Evolutionary conservation across 2,113 vertebrate genomes (phyloP), one percentile per base, ranked within the genome.

Genomic region (Lathamus discolor): DNA sequence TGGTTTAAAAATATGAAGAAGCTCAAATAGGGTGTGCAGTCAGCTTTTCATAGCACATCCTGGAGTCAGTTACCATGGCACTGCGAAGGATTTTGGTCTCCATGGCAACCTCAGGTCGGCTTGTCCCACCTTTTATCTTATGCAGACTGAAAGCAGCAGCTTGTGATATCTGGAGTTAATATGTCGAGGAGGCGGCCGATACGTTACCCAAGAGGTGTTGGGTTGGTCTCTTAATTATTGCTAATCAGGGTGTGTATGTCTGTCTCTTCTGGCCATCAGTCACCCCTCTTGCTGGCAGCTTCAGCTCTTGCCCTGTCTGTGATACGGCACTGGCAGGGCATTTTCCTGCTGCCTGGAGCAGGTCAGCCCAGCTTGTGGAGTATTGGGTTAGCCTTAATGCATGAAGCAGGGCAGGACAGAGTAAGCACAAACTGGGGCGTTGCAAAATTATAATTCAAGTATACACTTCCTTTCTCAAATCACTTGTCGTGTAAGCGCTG

Each of bases 41-140:
- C 96, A 95, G 97, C 95, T 97, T 96, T 93, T 93, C 97, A 96
- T 97, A 95, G 96, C 95, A 89, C 96, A 97, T 97, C 96, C 97
- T n/a, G 7, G 94, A 98, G 95, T 95, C 98, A 97, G 98, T 99
- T 99, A 97, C 98, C 98, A 99, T 98, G 98, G 98, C 64, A 92
- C 98, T 98, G 86, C 55, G 92, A 97, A 98, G 96, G 97, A 98
- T 98, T 98, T 94, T 96, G 96, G 98, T 99, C 97, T 96, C 98
- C 98, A 98, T 98, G 97, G 98, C 97, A 99, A 99, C 98, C 95
- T 95, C 96, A 95, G 97, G 97, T 97, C 73, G 62, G 95, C 97
- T 95, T 43, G 61, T 95, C 48, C 52, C 94, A 97, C 97, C 97
- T 98, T 97, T 81, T 72, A 88, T 96, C 97, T 89, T 51, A 35